phyloP scores from a whole-genome alignment of 2,797 vertebrate species.

The Hephaestus fuliginosus region DNA sequence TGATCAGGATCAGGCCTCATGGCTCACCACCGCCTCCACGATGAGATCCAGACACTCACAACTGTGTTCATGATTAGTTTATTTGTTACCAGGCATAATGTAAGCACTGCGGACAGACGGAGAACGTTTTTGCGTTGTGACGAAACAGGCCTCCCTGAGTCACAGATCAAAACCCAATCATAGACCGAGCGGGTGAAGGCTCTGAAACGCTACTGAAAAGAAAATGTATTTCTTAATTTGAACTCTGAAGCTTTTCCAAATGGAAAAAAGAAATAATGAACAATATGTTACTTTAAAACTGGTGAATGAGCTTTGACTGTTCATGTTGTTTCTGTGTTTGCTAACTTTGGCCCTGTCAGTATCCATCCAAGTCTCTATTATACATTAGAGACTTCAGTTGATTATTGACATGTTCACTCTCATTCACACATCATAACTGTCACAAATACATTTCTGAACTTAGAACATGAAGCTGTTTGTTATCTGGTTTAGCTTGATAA shows the following conservation, averaged over 20 bases:
- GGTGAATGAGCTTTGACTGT: not conserved
- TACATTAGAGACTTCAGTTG: not conserved
- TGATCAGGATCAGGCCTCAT: conserved; percentile 17
- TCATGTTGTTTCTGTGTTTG: not conserved
- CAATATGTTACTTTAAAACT: conserved; percentile 6
- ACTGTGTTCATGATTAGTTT: conserved; percentile 20
- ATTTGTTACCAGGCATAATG: conserved; percentile 8
- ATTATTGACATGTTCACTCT: not conserved
- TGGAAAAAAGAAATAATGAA: not conserved
- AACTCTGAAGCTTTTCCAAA: not conserved
- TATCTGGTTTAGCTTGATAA: not conserved
- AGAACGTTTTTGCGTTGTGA: conserved; percentile 11
- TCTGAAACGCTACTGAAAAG: not conserved
- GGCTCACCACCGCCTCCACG: not conserved
- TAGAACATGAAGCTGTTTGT: no score
- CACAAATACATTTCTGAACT: no score
- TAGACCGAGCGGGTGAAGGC: not conserved
- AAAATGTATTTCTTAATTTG: not conserved
- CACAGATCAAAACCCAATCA: not conserved
- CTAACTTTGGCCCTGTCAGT: not conserved
- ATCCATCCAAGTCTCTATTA: not conserved
- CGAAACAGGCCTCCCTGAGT: conserved; percentile 5
- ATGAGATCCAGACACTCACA: conserved; percentile 6
- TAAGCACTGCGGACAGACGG: not conserved
- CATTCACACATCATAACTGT: no score